A percentile compares a stretch with the other conserved stretches of the same genome.
These are phyloP conservation scores for Silurus lanzhouensis DNA, from an alignment of 2,797 vertebrate species.

Conservation along the genomic window DNA sequence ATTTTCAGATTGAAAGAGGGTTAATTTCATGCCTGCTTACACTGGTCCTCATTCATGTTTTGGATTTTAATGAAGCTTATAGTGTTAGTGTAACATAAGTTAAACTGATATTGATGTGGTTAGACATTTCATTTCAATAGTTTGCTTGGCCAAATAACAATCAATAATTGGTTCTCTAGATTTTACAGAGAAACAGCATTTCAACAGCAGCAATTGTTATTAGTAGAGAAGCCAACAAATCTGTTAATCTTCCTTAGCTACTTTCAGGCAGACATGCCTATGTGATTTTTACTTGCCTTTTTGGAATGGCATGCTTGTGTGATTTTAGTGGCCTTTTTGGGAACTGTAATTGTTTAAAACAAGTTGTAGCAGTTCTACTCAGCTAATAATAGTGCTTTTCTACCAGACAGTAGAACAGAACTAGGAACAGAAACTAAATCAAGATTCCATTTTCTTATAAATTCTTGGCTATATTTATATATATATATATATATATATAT, in stretches of 20 bases:
- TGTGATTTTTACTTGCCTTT: constrained; percentile 27
- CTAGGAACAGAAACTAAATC: neutral
- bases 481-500: too few species aligned
- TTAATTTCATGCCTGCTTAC: neutral
- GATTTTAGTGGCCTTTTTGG: constrained; percentile 24
- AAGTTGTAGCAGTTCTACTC: constrained; percentile 4
- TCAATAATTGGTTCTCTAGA: neutral
- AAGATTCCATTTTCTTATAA: neutral
- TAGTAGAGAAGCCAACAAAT: constrained; percentile 7
- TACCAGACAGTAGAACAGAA: neutral
- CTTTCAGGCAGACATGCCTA: constrained; percentile 1
- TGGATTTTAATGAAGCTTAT: neutral
- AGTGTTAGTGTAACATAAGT: neutral
- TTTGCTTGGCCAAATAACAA: neutral
- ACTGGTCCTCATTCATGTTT: neutral
- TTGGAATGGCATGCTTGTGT: constrained; percentile 27
- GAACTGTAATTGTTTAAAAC: constrained; percentile 23
- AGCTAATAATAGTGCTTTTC: constrained; percentile 14
- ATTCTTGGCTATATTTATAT: neutral
- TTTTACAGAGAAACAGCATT: constrained; percentile 17
- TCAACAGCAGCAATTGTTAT: constrained; percentile 28
- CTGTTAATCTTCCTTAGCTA: constrained; percentile 34
- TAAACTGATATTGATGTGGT: neutral
- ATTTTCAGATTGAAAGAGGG: neutral
- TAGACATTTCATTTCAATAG: neutral